Conservation (phyloP, 2,797 vertebrate species). For the Chelidonichthys spinosus region DNA sequence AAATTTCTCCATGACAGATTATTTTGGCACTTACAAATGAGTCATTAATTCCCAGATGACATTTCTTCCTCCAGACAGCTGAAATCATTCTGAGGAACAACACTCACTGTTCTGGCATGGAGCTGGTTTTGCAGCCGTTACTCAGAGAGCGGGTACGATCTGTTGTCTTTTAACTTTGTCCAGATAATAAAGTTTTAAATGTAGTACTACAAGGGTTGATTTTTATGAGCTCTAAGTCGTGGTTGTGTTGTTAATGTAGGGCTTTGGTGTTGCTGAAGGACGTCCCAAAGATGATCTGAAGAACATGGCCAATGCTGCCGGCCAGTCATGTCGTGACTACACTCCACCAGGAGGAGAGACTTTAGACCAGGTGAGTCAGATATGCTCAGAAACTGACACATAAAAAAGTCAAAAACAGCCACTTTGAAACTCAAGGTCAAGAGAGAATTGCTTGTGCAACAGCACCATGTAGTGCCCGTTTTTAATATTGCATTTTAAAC, state of each 20-base stretch:
- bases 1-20: background rate
- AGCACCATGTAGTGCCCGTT: constrained; percentile 38
- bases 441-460: constrained; percentile 40
- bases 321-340: constrained; percentile 88
- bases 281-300: constrained; percentile 88
- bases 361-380: constrained; percentile 86
- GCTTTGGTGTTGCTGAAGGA: constrained; percentile 92
- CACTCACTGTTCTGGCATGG: constrained; percentile 69
- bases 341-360: constrained; percentile 95
- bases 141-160: constrained; percentile 83
- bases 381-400: background rate
- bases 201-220: rapidly evolving
- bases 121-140: constrained; percentile 79
- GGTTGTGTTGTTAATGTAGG: constrained; percentile 73
- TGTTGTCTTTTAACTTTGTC: background rate
- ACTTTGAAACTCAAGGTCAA: background rate
- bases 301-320: constrained; percentile 92
- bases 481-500: constrained; percentile 17
- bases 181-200: background rate
- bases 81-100: constrained; percentile 81
- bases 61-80: constrained; percentile 77
- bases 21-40: constrained; percentile 5
- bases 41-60: constrained; percentile 40
- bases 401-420: background rate
- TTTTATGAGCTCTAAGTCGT: background rate